A percentile compares a stretch with the other conserved stretches of the same genome.
Evolutionary conservation across 2,113 vertebrate species (phyloP).

Genomic region (Corapipo altera): DNA sequence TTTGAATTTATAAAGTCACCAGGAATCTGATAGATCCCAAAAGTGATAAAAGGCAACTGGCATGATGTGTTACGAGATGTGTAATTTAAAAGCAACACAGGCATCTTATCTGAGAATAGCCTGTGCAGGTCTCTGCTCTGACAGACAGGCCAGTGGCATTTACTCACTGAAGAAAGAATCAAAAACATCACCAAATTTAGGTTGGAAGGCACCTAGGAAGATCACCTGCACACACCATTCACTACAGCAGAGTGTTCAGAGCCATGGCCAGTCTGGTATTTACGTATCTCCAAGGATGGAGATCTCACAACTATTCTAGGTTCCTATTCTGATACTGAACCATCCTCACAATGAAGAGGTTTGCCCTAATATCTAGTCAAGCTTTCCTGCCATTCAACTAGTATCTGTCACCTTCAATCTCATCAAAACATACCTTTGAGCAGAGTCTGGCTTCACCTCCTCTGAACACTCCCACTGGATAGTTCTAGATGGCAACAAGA

Average conservation of each 20-base stretch:
- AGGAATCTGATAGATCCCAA: not conserved
- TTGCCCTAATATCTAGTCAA: not conserved
- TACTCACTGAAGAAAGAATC: not conserved
- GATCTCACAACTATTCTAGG: not conserved
- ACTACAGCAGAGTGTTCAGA: not conserved
- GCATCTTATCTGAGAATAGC: not conserved
- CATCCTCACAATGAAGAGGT: rapidly evolving
- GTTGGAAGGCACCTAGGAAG: not conserved
- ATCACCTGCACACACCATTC: not conserved
- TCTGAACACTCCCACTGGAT: not conserved
- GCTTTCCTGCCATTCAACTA: not conserved
- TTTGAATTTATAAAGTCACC: not conserved
- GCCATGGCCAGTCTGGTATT: rapidly evolving
- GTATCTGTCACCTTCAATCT: not conserved
- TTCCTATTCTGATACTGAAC: not conserved
- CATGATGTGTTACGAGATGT: not conserved
- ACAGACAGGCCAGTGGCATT: not conserved
- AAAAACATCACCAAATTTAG: not conserved
- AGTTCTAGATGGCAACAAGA: not conserved
- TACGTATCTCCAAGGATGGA: not conserved
- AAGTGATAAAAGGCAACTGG: not conserved
- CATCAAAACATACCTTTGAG: not conserved
- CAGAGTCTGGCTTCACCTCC: not conserved
- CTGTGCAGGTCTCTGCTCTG: not conserved
- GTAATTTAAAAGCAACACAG: not conserved